Base-by-base conservation (phyloP, 1,140 invertebrate species). In the Drosophila novamexicana region DNA sequence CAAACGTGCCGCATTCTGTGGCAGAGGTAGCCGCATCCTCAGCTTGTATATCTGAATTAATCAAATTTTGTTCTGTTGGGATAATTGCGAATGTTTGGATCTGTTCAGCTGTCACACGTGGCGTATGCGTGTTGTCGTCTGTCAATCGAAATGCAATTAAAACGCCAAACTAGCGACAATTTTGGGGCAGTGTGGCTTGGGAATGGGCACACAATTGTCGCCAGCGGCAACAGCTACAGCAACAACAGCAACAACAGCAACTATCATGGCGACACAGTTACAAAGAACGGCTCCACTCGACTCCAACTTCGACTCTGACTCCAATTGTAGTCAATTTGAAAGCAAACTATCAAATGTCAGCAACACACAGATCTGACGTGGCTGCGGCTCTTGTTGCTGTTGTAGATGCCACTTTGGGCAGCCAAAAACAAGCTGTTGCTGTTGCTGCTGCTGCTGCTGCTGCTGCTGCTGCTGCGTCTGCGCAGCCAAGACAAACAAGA, bases 301-400 rank as follows among this genome's bases (percentile, higher is more conserved):
- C 32, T 53, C 59, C 34, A 7, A 62, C 32, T 58, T 40, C 54
- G 47, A 42, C 67, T 77, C 75, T 47, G 75, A 66, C 50, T 70
- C 67, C 79, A 86, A 86, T 86, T 86, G 83, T 83, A 83, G 79
- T 77, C 84, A 89, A 89, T 88, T 88, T 89, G 83, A 89, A 88
- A 88, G 83, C 83, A 75, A 88, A 78, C 80, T 89, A 88, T 88
- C 83, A 88, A 88, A 88, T 88, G 84, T 88, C 83, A 88, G 84
- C 73, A 65, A 42, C 49, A 77, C 68, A 75, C 50, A 74, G 49
- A 45, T 50, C 52, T 58, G 40, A 14, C 49, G 49, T 44, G 1
- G 37, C 9, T 45, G 22, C 3, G 22, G 37, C 9, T 45, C n/a
- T n/a, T 40, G 37, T 22, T 44, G 36, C 75, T 59, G 61, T 47